Evolutionary conservation across 2,888 invertebrate genomes (phyloP).

Genomic region (Drosophila kanekoi): DNA sequence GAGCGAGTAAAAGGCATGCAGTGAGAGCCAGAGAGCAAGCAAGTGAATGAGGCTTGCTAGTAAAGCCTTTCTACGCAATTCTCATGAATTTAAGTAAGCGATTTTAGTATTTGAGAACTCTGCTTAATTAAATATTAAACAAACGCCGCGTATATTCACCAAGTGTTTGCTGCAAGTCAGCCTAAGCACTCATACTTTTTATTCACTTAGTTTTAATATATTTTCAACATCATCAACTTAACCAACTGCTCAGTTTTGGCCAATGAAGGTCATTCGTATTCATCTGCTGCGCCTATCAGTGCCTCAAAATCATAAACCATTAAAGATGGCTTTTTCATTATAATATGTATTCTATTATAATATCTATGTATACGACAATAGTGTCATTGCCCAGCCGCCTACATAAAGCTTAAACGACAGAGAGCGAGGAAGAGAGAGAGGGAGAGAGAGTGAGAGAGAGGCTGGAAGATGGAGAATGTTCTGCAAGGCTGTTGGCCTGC

Average conservation of each 20-base stretch:
- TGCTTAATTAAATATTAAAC: no score
- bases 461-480: conserved; percentile 10
- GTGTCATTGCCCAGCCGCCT: conserved; percentile 67
- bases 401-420: not conserved
- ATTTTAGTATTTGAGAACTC: not conserved
- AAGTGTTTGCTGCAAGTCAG: not conserved
- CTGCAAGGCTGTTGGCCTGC: conserved; percentile 17
- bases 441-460: not conserved
- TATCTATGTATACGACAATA: conserved; percentile 37
- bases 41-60: not conserved
- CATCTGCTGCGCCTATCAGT: conserved; percentile 48
- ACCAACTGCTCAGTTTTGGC: conserved; percentile 12
- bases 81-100: not conserved
- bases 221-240: conserved; percentile 12
- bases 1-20: not conserved
- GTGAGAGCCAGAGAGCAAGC: not conserved
- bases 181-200: not conserved
- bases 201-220: conserved; percentile 4
- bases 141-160: no score
- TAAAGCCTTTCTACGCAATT: not conserved
- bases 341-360: conserved; percentile 45
- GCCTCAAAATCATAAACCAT: conserved; percentile 66
- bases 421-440: not conserved
- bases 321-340: conserved; percentile 69
- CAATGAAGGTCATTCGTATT: conserved; percentile 41